Evolutionary conservation across 2,888 invertebrate genomes (phyloP).

Genomic region (Formica aserva): DNA sequence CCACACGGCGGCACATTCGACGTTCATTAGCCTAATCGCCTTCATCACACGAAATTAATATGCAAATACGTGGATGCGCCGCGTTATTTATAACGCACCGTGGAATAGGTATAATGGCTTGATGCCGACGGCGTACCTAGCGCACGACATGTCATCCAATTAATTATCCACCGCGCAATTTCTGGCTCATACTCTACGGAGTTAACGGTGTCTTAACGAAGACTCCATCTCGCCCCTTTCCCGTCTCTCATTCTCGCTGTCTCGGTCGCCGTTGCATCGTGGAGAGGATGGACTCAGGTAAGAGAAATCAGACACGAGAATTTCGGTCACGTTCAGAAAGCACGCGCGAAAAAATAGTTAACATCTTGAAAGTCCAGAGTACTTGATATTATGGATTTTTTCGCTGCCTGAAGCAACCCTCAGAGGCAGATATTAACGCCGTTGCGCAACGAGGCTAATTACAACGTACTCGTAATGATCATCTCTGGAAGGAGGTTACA

Average conservation of each 20-base stretch:
- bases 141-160: constrained; percentile 80
- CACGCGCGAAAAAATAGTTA: constrained; percentile 19
- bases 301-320: constrained; percentile 47
- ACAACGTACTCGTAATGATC: constrained; percentile 40
- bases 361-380: constrained; percentile 23
- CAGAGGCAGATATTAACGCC: constrained; percentile 11
- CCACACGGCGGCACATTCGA: constrained; percentile 76
- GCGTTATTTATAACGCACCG: constrained; percentile 78
- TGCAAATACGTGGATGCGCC: constrained; percentile 81
- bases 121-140: constrained; percentile 67
- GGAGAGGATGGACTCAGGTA: constrained; percentile 3
- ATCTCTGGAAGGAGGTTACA: constrained; percentile 38
- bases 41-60: constrained; percentile 83
- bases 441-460: constrained; percentile 46
- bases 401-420: constrained; percentile 18
- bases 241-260: constrained; percentile 21
- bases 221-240: constrained; percentile 52
- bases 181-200: constrained; percentile 63
- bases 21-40: constrained; percentile 82
- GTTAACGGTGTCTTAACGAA: constrained; percentile 76
- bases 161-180: constrained; percentile 79
- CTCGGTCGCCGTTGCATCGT: constrained; percentile 32
- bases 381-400: constrained; percentile 37
- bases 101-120: constrained; percentile 74
- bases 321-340: constrained; percentile 48